Conservation (phyloP, 2,888 invertebrate species). For the Helobdella robusta region DNA sequence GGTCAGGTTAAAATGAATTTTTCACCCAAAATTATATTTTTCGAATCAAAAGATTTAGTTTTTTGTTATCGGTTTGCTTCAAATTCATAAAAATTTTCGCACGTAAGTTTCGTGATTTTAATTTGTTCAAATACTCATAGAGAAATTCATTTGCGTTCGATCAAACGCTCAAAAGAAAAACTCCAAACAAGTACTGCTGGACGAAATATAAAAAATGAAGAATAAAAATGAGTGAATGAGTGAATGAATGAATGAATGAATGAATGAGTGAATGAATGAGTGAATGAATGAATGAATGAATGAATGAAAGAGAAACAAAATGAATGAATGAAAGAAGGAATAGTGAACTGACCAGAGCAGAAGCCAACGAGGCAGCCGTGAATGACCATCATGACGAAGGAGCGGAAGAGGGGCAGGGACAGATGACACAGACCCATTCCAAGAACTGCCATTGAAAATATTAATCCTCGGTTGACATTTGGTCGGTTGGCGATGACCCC, state of each 20-base stretch:
- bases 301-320: too few relatives aligned
- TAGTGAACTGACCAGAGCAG: too few relatives aligned
- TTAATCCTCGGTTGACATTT: background rate
- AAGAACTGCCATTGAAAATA: background rate
- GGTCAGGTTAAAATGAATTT: background rate
- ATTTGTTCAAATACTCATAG: too few relatives aligned
- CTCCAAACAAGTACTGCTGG: too few relatives aligned
- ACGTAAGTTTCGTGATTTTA: background rate
- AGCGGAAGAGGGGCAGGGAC: background rate
- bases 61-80: background rate
- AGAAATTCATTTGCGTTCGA: too few relatives aligned
- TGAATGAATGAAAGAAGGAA: too few relatives aligned
- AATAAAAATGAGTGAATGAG: background rate
- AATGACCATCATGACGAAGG: background rate
- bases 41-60: background rate
- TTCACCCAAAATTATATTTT: too few relatives aligned
- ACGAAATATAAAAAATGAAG: too few relatives aligned
- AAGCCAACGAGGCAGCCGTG: too few relatives aligned
- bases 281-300: background rate
- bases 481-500: constrained; percentile 1
- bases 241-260: background rate
- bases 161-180: too few relatives aligned
- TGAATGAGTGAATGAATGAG: background rate
- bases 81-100: background rate
- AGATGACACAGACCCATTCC: background rate